phyloP scores from a whole-genome alignment of 2,888 invertebrate genomes.

The Deilephila elpenor region DNA sequence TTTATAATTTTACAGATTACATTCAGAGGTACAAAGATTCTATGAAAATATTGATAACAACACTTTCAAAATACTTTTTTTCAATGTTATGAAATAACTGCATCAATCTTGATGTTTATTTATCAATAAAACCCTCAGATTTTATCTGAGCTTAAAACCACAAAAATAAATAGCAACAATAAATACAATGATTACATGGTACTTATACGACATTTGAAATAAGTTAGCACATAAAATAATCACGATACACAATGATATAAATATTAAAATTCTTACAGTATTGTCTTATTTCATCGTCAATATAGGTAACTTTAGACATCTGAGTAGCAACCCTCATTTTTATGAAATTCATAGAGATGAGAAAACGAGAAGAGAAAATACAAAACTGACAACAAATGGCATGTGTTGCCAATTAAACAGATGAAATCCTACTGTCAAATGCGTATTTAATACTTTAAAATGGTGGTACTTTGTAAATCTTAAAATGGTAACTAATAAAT shows the following conservation, averaged over 20 bases:
- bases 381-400: background rate
- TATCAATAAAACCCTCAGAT: background rate
- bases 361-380: background rate
- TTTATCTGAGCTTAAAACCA: background rate
- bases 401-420: background rate
- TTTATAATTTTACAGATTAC: too few species aligned
- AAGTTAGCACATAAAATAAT: background rate
- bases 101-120: background rate
- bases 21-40: too few species aligned
- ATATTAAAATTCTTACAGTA: background rate
- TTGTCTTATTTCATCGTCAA: background rate
- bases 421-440: slow-evolving; percentile 12
- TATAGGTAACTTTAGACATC: background rate
- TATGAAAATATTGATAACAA: too few species aligned
- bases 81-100: background rate
- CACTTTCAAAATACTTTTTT: too few species aligned
- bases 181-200: background rate
- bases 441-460: slow-evolving; percentile 13
- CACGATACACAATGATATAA: background rate
- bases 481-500: background rate
- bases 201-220: too few species aligned
- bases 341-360: background rate
- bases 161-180: slow-evolving; percentile 17
- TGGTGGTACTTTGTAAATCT: slow-evolving; percentile 7
- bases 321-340: background rate